phyloP scores from a whole-genome alignment of 2,888 invertebrate species.

The Myathropa florea region DNA sequence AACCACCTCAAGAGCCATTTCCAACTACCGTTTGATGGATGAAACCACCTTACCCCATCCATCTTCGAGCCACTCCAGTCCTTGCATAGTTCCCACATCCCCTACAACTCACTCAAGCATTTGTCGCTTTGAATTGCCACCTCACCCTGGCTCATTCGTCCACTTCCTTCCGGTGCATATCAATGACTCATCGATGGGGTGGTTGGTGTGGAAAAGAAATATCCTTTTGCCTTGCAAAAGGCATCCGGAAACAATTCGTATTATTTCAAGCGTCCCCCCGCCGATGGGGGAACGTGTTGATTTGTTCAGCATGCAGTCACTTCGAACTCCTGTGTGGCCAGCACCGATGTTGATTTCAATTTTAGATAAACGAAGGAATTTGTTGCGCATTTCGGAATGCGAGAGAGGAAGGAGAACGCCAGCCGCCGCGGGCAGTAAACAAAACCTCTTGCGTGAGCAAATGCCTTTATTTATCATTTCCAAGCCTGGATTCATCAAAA shows the following conservation, averaged over 20 bases:
- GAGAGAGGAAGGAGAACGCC: too few species aligned
- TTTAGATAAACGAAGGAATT: constrained; percentile 26
- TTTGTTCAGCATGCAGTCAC: background rate
- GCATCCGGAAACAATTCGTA: constrained; percentile 44
- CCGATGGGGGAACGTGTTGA: constrained; percentile 20
- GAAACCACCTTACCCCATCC: too few species aligned
- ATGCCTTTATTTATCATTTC: background rate
- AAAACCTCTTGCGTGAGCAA: background rate
- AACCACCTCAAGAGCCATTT: too few species aligned
- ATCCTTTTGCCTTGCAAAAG: constrained; percentile 3
- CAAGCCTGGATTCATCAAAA: constrained; percentile 82
- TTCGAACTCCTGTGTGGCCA: too few species aligned
- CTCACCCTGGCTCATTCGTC: background rate
- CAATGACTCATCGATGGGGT: constrained; percentile 36
- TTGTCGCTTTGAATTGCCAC: constrained; percentile 11
- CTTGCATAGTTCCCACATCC: too few species aligned
- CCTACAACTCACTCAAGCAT: background rate
- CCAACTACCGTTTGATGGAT: too few species aligned
- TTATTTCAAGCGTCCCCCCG: too few species aligned
- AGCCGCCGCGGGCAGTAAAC: too few species aligned
- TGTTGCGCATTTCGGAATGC: background rate
- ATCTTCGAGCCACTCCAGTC: too few species aligned
- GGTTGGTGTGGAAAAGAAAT: constrained; percentile 21
- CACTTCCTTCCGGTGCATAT: background rate
- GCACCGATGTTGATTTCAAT: constrained; percentile 33